Percentiles rank a stretch among this genome's conserved stretches.
Evolutionary conservation across 2,797 vertebrate genomes (phyloP).

Genomic region (Typhlichthys eigenmanni): DNA sequence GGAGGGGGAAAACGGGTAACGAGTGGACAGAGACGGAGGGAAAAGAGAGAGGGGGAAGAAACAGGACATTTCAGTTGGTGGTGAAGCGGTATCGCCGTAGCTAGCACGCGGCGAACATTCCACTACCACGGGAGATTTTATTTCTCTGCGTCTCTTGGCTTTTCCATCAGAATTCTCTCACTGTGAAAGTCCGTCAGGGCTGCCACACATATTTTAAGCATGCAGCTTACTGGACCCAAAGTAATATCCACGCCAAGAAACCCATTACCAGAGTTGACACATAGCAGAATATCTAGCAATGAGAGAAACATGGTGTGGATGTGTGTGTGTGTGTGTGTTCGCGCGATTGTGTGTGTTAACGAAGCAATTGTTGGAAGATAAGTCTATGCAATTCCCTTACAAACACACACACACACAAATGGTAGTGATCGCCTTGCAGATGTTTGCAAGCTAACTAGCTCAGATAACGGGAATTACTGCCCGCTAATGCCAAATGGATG

Average conservation of each 20-base stretch:
- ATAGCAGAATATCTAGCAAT: slow-evolving; percentile 58
- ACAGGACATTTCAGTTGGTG: slow-evolving; percentile 77
- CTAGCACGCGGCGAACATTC: slow-evolving; percentile 43
- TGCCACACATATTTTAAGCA: slow-evolving; percentile 83
- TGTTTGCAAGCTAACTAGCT: slow-evolving; percentile 55
- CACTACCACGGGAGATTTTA: slow-evolving; percentile 55
- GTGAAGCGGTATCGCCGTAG: slow-evolving; percentile 50
- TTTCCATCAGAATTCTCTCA: slow-evolving; percentile 66
- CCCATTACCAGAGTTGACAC: slow-evolving; percentile 78
- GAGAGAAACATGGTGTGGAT: slow-evolving; percentile 39
- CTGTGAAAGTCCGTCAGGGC: slow-evolving; percentile 75
- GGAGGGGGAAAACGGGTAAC: slow-evolving; percentile 31
- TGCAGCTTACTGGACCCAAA: slow-evolving; percentile 82
- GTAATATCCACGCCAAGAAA: slow-evolving; percentile 80
- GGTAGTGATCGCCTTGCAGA: slow-evolving; percentile 41
- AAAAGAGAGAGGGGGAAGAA: slow-evolving; percentile 39
- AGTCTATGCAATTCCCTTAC: slow-evolving; percentile 39
- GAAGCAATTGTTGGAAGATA: slow-evolving; percentile 58
- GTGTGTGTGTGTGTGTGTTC: slow-evolving; percentile 11
- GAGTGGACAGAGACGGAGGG: slow-evolving; percentile 37
- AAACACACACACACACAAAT: not conserved
- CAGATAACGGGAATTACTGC: slow-evolving; percentile 55
- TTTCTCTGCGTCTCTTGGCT: slow-evolving; percentile 47
- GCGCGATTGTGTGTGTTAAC: slow-evolving; percentile 23
- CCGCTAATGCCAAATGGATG: slow-evolving; percentile 57